Evolutionary conservation across 2,888 invertebrate species (phyloP).

Genomic region (Agapostemon virescens): DNA sequence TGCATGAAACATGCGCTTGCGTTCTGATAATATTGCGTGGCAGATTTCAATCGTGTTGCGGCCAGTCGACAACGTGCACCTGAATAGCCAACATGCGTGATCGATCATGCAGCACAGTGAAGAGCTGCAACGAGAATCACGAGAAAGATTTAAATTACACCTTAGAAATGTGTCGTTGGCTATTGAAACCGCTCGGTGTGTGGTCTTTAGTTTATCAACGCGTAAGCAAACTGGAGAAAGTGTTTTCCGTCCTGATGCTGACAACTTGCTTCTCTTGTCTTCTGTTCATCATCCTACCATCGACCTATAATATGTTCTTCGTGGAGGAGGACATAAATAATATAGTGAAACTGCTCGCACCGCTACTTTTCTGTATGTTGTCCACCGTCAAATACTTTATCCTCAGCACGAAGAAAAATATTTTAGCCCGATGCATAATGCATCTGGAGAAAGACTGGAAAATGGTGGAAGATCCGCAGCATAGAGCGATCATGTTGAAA

Average conservation of each 20-base stretch:
- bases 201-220: slow-evolving; percentile 23
- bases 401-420: slow-evolving; percentile 39
- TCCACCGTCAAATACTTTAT: slow-evolving; percentile 59
- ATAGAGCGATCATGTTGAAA: slow-evolving; percentile 37
- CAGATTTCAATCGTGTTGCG: not conserved
- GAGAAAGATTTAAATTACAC: slow-evolving; percentile 25
- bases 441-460: slow-evolving; percentile 67
- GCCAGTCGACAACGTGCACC: not conserved
- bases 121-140: slow-evolving; percentile 19
- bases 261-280: slow-evolving; percentile 9
- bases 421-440: slow-evolving; percentile 57
- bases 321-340: slow-evolving; percentile 11
- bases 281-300: slow-evolving; percentile 27
- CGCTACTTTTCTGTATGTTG: slow-evolving; percentile 48
- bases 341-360: slow-evolving; percentile 60
- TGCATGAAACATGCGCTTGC: slow-evolving; percentile 2
- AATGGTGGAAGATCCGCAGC: slow-evolving; percentile 22
- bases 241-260: not conserved
- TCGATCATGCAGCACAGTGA: not conserved
- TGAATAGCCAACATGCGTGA: not conserved
- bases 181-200: slow-evolving; percentile 31
- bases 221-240: slow-evolving; percentile 22
- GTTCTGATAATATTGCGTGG: not conserved
- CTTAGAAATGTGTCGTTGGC: slow-evolving; percentile 31
- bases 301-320: slow-evolving; percentile 11